Percentiles rank a stretch among this genome's conserved stretches.
Evolutionary conservation across 2,888 invertebrate species (phyloP).

Genomic region (Odontomyia ornata): DNA sequence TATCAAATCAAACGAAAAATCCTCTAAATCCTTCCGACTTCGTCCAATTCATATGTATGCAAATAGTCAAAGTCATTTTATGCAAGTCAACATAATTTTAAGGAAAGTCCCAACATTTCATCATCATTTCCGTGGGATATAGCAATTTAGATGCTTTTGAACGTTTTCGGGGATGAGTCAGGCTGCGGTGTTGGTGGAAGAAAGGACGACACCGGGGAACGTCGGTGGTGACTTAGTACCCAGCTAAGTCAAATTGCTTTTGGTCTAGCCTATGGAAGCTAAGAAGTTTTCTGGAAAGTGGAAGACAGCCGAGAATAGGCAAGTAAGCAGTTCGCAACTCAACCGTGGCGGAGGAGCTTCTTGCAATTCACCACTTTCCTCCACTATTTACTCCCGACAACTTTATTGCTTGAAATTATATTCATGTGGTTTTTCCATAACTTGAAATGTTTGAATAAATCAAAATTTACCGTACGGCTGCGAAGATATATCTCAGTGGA

Average conservation of each 20-base stretch:
- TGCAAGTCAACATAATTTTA: slow-evolving; percentile 43
- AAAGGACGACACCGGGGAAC: not conserved
- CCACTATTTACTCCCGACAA: slow-evolving; percentile 15
- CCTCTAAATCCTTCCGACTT: slow-evolving; percentile 6
- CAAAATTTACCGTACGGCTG: not conserved
- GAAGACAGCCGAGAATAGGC: not conserved
- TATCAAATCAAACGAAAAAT: slow-evolving; percentile 2
- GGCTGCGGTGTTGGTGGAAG: not conserved
- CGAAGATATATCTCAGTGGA: too few relatives aligned
- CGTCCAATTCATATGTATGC: slow-evolving; percentile 29
- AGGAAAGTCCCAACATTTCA: slow-evolving; percentile 16
- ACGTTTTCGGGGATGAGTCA: not conserved
- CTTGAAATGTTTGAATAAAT: not conserved
- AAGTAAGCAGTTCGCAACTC: not conserved
- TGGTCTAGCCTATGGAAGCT: not conserved
- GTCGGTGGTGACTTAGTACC: not conserved
- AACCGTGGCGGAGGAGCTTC: not conserved
- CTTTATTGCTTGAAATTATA: slow-evolving; percentile 18
- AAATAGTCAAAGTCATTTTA: slow-evolving; percentile 34
- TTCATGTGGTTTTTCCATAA: slow-evolving; percentile 9
- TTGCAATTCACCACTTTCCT: not conserved
- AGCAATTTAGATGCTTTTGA: slow-evolving; percentile 7
- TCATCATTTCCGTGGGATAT: slow-evolving; percentile 39
- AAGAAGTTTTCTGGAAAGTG: not conserved
- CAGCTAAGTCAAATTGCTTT: not conserved